Evolutionary conservation across 2,113 vertebrate species (phyloP).

Genomic region (Gnathonemus echidnorhynchus): DNA sequence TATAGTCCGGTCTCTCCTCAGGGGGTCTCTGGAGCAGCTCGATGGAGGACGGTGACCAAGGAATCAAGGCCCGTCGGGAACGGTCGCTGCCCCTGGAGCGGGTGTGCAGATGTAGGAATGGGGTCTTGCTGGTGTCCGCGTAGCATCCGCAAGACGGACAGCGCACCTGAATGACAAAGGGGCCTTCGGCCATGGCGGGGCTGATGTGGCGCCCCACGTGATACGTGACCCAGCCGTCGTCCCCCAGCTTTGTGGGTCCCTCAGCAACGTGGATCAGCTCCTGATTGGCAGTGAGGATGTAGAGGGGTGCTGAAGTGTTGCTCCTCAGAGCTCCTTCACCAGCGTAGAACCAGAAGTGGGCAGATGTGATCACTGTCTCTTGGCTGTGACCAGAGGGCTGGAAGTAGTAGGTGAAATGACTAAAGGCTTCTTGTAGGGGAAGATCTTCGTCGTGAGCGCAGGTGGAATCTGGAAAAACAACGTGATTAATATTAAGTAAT

Average conservation of each 20-base stretch:
- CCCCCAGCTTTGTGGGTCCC: conserved; percentile 18
- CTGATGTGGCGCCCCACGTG: conserved; percentile 43
- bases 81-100: conserved; percentile 43
- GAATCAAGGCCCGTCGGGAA: conserved; percentile 52
- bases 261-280: conserved; percentile 36
- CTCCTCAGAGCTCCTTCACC: conserved; percentile 29
- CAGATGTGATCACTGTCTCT: conserved; percentile 60
- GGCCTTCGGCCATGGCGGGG: conserved; percentile 39
- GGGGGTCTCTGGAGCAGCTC: conserved; percentile 69
- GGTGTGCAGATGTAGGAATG: conserved; percentile 72
- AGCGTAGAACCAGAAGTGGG: conserved; percentile 80
- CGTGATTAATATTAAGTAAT: background rate
- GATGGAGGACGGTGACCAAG: conserved; percentile 71
- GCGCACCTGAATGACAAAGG: conserved; percentile 68
- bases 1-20: conserved; percentile 41
- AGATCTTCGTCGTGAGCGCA: conserved; percentile 38
- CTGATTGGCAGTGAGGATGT: conserved; percentile 38
- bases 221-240: conserved; percentile 69
- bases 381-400: conserved; percentile 62
- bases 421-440: conserved; percentile 23
- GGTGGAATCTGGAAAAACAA: conserved; percentile 46
- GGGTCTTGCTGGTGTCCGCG: conserved; percentile 56
- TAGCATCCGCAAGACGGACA: conserved; percentile 67
- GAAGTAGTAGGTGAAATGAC: conserved; percentile 73
- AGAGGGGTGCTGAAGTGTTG: conserved; percentile 36